Evolutionary conservation across 2,113 vertebrate species (phyloP), one percentile per base, ranked within the genome.

Genomic region (Bos javanicus): DNA sequence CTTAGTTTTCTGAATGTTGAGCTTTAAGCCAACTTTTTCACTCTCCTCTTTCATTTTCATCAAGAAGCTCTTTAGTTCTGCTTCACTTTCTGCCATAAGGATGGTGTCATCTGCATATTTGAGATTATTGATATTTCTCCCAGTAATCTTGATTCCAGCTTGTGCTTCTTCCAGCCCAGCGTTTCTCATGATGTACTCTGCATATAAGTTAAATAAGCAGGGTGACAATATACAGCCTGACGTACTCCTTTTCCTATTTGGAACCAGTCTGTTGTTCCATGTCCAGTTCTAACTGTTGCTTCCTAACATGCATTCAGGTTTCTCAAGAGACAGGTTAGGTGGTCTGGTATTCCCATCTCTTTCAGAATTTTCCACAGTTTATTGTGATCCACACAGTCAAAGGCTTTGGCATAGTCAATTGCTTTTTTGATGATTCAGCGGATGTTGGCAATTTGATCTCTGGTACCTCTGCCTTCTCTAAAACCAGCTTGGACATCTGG

Each of bases 351-450:
- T 33, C 28, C 60, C 30, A 7, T 62, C 30, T 62, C 30, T 33
- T 3, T 33, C 14, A 62, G 60, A 62, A 62, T 33, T 62, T 67
- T n/a, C 62, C 16, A 19, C 16, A 67, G 16, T 67, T 67, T 19
- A 19, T 19, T 67, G 16, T 67, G 62, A 67, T 67, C 62, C 62
- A 67, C 16, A 67, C 33, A 67, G 16, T 67, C 62, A 67, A 67
- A 67, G 62, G 33, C 16, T n/a, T 67, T n/a, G 33, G 62, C 62
- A 67, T 67, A n/a, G 16, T 67, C 62, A 33, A 33, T n/a, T 67
- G 62, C 33, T n/a, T 67, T 67, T 67, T 67, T 0, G 0, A 67
- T n/a, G 62, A 67, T 67, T 16, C 7, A 67, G 62, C 1, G 0
- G 33, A 67, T 67, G 62, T 10, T n/a, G 62, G 33, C 33, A 67